Percentiles rank a stretch among this genome's conserved stretches.
phyloP scores from a whole-genome alignment of 2,797 vertebrate genomes.

The Phataginus tetradactyla region DNA sequence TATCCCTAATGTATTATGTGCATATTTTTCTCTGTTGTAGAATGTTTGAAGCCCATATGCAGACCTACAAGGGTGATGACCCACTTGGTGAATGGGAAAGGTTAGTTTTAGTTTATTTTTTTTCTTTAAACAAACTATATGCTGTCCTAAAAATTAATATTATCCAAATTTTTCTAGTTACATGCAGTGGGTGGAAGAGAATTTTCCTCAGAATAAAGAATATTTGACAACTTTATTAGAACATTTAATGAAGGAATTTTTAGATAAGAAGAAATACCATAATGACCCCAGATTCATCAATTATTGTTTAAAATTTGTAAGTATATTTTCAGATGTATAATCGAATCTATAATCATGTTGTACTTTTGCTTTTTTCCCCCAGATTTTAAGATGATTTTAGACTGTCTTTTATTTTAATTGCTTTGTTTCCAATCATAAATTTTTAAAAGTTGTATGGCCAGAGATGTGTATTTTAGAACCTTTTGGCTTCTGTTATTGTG shows the following conservation, averaged over 20 bases:
- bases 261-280: constrained; percentile 88
- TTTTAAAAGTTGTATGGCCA: constrained; percentile 1
- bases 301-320: constrained; percentile 92
- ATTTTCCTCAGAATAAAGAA: constrained; percentile 79
- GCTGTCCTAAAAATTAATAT: neutral
- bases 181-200: constrained; percentile 88
- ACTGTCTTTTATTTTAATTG: constrained; percentile 21
- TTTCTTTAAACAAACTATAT: constrained; percentile 23
- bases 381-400: constrained; percentile 21
- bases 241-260: constrained; percentile 90
- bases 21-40: constrained; percentile 78
- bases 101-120: constrained; percentile 74
- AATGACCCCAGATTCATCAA: constrained; percentile 91
- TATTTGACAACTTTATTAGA: constrained; percentile 88
- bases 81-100: constrained; percentile 91
- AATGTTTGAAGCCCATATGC: constrained; percentile 86
- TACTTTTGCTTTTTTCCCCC: neutral
- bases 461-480: constrained; percentile 15
- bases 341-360: neutral
- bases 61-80: constrained; percentile 86
- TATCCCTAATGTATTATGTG: neutral
- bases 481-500: constrained; percentile 20
- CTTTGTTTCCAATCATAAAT: constrained; percentile 27
- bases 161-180: constrained; percentile 87
- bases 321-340: constrained; percentile 74